These are phyloP conservation scores for Spatulosminthurus flaviceps DNA, from an alignment of 2,888 invertebrate genomes.

Conservation along the genomic window DNA sequence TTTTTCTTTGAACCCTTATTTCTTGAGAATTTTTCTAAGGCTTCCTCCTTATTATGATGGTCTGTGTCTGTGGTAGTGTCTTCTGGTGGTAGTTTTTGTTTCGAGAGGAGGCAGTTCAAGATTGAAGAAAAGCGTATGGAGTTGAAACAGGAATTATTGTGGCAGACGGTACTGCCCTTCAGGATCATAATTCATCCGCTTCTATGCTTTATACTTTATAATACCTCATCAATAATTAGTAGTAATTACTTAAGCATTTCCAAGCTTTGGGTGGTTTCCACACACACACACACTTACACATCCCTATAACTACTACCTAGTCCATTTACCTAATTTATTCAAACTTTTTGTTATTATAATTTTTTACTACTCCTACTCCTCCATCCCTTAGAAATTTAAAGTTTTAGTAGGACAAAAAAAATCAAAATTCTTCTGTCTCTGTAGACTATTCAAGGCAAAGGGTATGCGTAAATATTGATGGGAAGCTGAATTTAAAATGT, in stretches of 20 bases:
- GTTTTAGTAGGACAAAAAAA: no score
- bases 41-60: no score
- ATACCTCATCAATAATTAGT: constrained; percentile 33
- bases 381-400: no score
- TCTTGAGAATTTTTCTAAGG: no score
- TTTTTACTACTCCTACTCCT: no score
- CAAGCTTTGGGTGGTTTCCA: constrained; percentile 30
- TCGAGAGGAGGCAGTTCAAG: not conserved
- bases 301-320: not conserved
- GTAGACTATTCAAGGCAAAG: no score
- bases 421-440: no score
- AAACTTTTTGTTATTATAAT: not conserved
- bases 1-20: no score
- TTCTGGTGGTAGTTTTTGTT: not conserved
- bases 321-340: constrained; percentile 32
- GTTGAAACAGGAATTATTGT: constrained; percentile 10
- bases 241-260: constrained; percentile 31
- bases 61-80: not conserved
- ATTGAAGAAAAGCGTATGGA: no score
- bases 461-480: not conserved
- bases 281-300: not conserved
- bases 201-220: constrained; percentile 31
- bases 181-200: constrained; percentile 29
- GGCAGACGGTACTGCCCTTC: not conserved
- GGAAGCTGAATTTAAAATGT: not conserved